Conservation (phyloP, 2,113 vertebrate genomes). For the Melospiza georgiana region DNA sequence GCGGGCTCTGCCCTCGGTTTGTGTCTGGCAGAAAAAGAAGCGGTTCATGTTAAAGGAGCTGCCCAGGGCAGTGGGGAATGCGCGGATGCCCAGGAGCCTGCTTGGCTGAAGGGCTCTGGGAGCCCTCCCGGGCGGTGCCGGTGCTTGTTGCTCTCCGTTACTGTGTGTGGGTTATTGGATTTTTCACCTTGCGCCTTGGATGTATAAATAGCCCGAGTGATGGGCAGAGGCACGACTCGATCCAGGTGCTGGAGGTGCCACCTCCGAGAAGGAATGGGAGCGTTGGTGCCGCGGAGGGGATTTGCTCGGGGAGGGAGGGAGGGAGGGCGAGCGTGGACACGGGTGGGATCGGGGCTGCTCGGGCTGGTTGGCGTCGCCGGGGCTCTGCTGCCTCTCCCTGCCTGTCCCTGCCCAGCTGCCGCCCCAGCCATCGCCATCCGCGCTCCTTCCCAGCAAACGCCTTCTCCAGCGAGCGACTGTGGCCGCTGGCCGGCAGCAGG, state of each 20-base stretch:
- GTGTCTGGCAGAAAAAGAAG: not conserved
- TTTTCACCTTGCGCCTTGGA: conserved; percentile 17
- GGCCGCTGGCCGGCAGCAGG: not conserved
- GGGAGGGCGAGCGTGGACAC: not conserved
- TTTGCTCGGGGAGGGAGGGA: not conserved
- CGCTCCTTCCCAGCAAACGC: not conserved
- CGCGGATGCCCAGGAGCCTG: not conserved
- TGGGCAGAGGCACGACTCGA: not conserved
- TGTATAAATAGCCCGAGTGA: not conserved
- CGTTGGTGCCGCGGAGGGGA: not conserved
- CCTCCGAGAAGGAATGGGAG: not conserved
- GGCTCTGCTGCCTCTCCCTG: not conserved
- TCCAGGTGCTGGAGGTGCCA: not conserved
- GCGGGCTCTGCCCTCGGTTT: not conserved
- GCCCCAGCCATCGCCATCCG: not conserved
- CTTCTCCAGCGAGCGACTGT: not conserved
- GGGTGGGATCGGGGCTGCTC: not conserved
- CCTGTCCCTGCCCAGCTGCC: not conserved
- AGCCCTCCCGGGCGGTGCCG: not conserved
- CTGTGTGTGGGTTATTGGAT: not conserved
- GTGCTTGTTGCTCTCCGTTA: not conserved
- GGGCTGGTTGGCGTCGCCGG: not conserved
- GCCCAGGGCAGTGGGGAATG: not conserved
- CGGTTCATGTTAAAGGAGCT: not conserved
- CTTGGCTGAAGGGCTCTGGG: not conserved